Base-by-base conservation (phyloP, 2,888 invertebrate species). In the Monopis laevigella region DNA sequence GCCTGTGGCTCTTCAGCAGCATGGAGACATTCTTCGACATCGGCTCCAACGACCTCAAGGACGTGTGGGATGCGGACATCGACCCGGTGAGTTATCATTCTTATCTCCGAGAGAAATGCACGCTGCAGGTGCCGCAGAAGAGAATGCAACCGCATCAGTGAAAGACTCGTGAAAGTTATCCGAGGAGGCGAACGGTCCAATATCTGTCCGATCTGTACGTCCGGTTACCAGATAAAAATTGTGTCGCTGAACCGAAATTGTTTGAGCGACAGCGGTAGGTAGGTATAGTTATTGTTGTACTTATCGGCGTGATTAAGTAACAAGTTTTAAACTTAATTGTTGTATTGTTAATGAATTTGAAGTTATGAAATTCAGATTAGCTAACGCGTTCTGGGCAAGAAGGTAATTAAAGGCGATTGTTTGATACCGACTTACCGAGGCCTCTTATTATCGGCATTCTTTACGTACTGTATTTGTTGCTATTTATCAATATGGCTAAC, bases 61-160 rank as follows among this genome's bases (percentile, higher is more conserved):
- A 90, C 72, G 83, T 91, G 59, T 91, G 90, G 90, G 90, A 90
- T 67, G 86, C 89, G 56, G 90, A 90, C 80, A 83, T 91, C 64
- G 90, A 90, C 82, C 88, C 90, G 88, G 90, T 90, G 71, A 89
- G 89, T 84, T n/a, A 6, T 14, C 29, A 16, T 29, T 43, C 24
- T 39, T 41, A 41, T 41, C 40, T 13, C 14, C 7, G 8, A 13
- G 12, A 7, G 3, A 7, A 4, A 4, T n/a, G 14, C 12, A 10
- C 12, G 7, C 12, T 13, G 12, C 30, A 30, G 30, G 30, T 30
- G 30, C 7, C 14, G 28, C 7, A 16, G 12, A 13, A 30, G 14
- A 5, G 28, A 6, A 28, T 28, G n/a, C 28, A 30, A 30, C 7
- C 14, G 28, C 28, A 28, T 28, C n/a, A 10, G 30, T 6, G 30